Evolutionary conservation across 2,113 vertebrate species (phyloP), one percentile per base, ranked within the genome.

Genomic region (Tricholaema leucomelas): DNA sequence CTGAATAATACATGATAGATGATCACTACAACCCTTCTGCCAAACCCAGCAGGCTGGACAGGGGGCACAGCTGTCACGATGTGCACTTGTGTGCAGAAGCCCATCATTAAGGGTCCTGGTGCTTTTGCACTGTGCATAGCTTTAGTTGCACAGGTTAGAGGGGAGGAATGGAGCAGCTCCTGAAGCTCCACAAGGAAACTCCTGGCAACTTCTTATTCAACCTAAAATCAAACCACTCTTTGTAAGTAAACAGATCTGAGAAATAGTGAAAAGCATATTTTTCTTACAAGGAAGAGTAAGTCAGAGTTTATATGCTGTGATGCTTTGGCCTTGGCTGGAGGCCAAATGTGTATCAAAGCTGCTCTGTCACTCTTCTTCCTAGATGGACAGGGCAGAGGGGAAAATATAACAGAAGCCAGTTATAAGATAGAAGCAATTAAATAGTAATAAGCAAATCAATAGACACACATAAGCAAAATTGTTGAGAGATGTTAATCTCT

Each of bases 31-130:
- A 55, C 31, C 18, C 5, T 67, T 40, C 25, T 69, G 42, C 31
- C 54, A 80, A 72, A 64, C 3, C 5, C 12, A 12, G 21, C 2
- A 11, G 28, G 7, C 27, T 61, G 36, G 21, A 15, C 30, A 35
- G 18, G 33, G 28, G 18, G 4, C 28, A 86, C 2, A 3, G 0
- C 44, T 63, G 70, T 50, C 1, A 4, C 18, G 36, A 81, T 60
- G 15, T 10, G 66, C 1, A 1, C 3, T 13, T 76, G 12, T 1
- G 3, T 58, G 30, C 31, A 59, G 42, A 86, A 90, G 12, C 21
- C 46, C 31, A 42, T 8, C 4, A 5, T 28, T 42, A 7, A 0
- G 0, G 18, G 7, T 59, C 15, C 25, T 81, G 15, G 18, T 66
- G 66, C 31, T 81, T 81, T 42, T 52, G 10, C 27, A 11, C 10